Conservation (phyloP, 1,140 invertebrate species). For the Leptinotarsa defecta region DNA sequence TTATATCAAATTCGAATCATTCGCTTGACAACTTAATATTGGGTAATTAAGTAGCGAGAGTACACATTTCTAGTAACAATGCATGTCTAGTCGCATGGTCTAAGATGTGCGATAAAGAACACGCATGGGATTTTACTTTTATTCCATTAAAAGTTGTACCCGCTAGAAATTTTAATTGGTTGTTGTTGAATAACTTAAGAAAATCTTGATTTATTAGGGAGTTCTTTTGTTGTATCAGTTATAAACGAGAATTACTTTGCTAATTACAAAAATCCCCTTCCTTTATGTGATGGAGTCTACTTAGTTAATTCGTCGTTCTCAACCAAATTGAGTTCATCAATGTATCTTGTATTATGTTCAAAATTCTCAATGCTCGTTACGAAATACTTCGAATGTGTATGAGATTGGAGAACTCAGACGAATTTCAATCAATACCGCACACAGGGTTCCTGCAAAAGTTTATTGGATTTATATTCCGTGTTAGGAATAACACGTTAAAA, state of each 20-base stretch:
- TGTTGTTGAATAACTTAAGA: neutral
- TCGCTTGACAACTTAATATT: neutral
- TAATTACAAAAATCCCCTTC: neutral
- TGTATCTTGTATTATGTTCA: no score
- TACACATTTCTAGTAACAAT: slow-evolving; percentile 3
- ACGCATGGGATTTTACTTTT: neutral
- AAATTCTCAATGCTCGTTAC: no score
- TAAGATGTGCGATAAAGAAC: slow-evolving; percentile 1
- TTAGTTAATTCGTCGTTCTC: no score
- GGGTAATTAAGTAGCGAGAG: slow-evolving; percentile 1
- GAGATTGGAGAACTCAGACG: no score
- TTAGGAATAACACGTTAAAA: no score
- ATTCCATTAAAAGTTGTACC: neutral
- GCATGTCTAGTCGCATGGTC: slow-evolving; percentile 7
- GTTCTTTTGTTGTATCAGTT: neutral
- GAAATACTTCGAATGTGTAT: no score
- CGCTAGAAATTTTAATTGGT: neutral
- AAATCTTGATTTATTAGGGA: neutral
- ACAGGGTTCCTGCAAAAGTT: no score
- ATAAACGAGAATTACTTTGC: neutral
- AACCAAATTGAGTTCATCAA: no score
- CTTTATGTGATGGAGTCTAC: neutral
- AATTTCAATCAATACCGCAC: no score
- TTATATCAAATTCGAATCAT: neutral
- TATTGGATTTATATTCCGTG: no score